Percentiles rank a stretch among this genome's conserved stretches.
These are phyloP conservation scores for Sakesphorus luctuosus DNA, from an alignment of 2,113 vertebrate species.

Conservation along the genomic window DNA sequence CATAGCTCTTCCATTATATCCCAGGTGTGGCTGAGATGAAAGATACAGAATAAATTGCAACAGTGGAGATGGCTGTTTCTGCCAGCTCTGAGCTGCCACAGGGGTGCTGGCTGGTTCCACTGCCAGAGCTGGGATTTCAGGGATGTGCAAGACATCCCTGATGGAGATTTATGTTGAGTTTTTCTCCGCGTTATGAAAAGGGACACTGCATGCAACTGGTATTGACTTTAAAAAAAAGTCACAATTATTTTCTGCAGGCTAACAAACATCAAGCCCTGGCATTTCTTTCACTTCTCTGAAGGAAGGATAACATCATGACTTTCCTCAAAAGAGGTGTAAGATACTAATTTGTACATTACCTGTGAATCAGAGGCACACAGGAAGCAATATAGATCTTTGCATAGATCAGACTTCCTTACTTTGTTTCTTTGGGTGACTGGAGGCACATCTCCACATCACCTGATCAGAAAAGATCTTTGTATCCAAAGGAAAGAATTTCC, in stretches of 20 bases:
- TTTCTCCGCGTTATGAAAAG: not conserved
- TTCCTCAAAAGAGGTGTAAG: not conserved
- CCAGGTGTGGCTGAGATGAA: constrained; percentile 10
- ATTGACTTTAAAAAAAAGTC: not conserved
- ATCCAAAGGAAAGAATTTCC: not conserved
- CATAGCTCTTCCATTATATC: constrained; percentile 4
- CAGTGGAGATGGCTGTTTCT: not conserved
- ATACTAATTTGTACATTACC: not conserved
- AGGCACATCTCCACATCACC: not conserved
- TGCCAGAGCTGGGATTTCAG: not conserved
- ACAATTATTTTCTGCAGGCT: not conserved
- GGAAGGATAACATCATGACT: not conserved
- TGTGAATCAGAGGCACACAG: not conserved
- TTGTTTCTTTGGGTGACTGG: not conserved
- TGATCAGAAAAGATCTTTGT: not conserved
- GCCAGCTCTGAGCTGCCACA: not conserved
- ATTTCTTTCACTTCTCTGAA: not conserved
- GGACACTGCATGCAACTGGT: not conserved
- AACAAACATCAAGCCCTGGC: accelerated
- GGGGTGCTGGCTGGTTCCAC: not conserved
- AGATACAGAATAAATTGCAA: not conserved
- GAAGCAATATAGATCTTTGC: not conserved
- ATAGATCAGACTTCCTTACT: not conserved
- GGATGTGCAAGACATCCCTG: not conserved
- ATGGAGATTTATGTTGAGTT: constrained; percentile 22